These are phyloP conservation scores for Lepidochrysops patricia DNA, from an alignment of 2,888 invertebrate genomes.

Conservation along the genomic window DNA sequence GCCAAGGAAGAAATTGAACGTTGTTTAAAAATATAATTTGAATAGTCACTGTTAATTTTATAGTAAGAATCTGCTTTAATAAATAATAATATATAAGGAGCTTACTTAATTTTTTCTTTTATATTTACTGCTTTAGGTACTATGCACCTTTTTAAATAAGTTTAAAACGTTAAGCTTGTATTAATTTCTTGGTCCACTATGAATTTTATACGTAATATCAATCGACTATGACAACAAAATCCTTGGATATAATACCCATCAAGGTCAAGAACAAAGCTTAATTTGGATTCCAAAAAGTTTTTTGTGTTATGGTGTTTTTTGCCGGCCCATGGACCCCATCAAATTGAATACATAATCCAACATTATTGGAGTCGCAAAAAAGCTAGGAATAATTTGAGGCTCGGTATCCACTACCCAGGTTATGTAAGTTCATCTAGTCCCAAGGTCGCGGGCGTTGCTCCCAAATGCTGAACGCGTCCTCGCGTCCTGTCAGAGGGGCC, in stretches of 20 bases:
- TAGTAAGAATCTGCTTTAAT: too few relatives aligned
- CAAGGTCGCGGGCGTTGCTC: slow-evolving; percentile 74
- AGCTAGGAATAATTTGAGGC: slow-evolving; percentile 58
- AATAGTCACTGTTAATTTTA: too few relatives aligned
- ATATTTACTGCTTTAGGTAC: too few relatives aligned
- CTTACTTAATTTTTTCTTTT: too few relatives aligned
- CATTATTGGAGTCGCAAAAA: slow-evolving; percentile 60
- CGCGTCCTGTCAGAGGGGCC: slow-evolving; percentile 48
- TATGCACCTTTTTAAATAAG: too few relatives aligned
- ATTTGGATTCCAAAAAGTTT: neutral
- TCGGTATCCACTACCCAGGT: slow-evolving; percentile 60
- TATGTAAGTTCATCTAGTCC: slow-evolving; percentile 72
- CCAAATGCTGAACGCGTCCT: slow-evolving; percentile 71
- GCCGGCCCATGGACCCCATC: neutral
- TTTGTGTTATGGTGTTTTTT: neutral
- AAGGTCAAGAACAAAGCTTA: neutral
- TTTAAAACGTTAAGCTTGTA: too few relatives aligned
- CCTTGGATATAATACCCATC: neutral
- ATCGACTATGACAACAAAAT: neutral
- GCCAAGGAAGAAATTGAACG: neutral
- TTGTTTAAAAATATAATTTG: too few relatives aligned
- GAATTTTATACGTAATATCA: neutral
- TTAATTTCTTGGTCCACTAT: too few relatives aligned
- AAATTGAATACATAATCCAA: slow-evolving; percentile 29
- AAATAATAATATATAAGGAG: too few relatives aligned